Percentiles rank a stretch among this genome's conserved stretches.
Evolutionary conservation across 2,888 invertebrate genomes (phyloP).

Genomic region (Meliscaeva auricollis): DNA sequence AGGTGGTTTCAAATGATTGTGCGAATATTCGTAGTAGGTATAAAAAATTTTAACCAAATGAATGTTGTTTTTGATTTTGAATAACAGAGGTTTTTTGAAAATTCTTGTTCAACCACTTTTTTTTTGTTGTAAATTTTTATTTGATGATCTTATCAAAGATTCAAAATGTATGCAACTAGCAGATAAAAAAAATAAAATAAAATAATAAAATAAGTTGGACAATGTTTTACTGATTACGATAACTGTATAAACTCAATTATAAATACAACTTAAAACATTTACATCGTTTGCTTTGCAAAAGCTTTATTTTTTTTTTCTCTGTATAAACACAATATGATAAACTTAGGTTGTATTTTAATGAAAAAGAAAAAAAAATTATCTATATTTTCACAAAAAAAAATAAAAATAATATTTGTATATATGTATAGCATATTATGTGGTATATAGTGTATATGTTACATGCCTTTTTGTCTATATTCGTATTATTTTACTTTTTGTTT

Average conservation of each 20-base stretch:
- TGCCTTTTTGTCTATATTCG: slow-evolving; percentile 54
- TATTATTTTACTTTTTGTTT: slow-evolving; percentile 41
- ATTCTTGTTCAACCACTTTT: background rate
- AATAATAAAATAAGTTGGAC: background rate
- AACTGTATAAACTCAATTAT: background rate
- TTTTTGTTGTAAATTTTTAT: background rate
- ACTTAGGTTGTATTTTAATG: slow-evolving; percentile 20
- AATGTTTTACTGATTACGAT: background rate
- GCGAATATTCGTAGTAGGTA: slow-evolving; percentile 16
- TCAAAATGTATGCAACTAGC: slow-evolving; percentile 9
- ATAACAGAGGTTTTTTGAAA: no score
- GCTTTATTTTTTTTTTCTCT: slow-evolving; percentile 14
- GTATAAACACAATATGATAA: slow-evolving; percentile 29
- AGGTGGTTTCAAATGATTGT: no score
- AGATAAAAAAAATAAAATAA: background rate
- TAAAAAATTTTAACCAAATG: background rate
- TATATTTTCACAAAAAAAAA: slow-evolving; percentile 40
- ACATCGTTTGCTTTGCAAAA: slow-evolving; percentile 18
- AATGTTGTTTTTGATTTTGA: background rate
- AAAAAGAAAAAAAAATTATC: slow-evolving; percentile 33
- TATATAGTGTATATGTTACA: slow-evolving; percentile 52
- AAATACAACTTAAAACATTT: slow-evolving; percentile 23
- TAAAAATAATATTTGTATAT: slow-evolving; percentile 22
- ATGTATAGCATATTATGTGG: slow-evolving; percentile 27
- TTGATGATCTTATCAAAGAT: background rate